Conservation (phyloP, 2,113 vertebrate species). For the Hiodon tergisus region DNA sequence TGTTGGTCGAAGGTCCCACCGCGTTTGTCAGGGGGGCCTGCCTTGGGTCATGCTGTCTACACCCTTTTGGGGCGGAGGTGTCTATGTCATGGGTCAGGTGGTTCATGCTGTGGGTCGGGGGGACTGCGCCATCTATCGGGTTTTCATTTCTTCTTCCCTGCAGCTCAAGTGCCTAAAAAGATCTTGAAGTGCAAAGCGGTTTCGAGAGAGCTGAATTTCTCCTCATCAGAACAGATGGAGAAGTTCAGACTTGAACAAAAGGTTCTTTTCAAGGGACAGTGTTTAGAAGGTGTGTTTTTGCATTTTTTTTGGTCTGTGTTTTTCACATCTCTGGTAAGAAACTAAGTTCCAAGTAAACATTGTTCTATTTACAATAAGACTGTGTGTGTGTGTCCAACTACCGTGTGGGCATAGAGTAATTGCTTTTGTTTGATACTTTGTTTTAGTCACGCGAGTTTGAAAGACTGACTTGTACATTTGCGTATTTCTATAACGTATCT, state of each 20-base stretch:
- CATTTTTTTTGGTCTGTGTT: neutral
- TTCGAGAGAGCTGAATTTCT: conserved; percentile 95
- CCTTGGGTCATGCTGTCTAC: too few species aligned
- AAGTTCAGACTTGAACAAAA: conserved; percentile 98
- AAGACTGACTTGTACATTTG: too few species aligned
- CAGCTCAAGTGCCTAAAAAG: conserved; percentile 97
- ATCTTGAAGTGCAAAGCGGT: conserved; percentile 97
- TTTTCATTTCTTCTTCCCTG: conserved; percentile 32
- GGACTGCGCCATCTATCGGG: neutral
- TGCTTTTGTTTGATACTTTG: too few species aligned
- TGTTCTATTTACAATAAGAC: too few species aligned
- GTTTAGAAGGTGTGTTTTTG: conserved; percentile 82
- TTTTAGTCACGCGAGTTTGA: too few species aligned
- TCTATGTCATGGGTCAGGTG: too few species aligned
- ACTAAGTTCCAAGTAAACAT: neutral
- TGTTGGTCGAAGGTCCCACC: too few species aligned
- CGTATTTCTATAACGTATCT: too few species aligned
- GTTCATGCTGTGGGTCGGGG: neutral
- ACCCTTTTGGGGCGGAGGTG: too few species aligned
- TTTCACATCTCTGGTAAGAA: neutral
- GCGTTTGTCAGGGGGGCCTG: too few species aligned
- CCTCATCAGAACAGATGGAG: conserved; percentile 93
- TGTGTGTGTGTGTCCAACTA: too few species aligned
- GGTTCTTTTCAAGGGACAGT: conserved; percentile 98
- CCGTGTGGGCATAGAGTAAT: too few species aligned